Evolutionary conservation across 1,140 invertebrate species (phyloP).

Genomic region (Pachypeltis micranthus): DNA sequence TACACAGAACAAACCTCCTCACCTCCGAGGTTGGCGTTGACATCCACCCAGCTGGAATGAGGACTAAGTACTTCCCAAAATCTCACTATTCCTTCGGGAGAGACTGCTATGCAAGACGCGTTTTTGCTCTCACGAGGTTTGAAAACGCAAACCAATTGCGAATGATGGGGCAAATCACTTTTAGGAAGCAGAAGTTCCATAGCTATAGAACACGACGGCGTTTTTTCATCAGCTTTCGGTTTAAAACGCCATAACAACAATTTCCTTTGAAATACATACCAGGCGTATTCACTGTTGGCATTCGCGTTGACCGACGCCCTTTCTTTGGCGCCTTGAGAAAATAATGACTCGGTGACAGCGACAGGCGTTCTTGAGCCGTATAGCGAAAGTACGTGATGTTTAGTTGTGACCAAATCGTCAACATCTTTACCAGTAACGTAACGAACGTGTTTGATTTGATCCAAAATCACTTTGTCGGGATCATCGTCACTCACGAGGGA

Average conservation of each 20-base stretch:
- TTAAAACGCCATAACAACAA: constrained; percentile 69
- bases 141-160: constrained; percentile 75
- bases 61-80: constrained; percentile 86
- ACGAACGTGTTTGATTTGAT: not conserved
- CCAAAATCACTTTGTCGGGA: not conserved
- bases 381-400: constrained; percentile 51
- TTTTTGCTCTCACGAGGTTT: constrained; percentile 29
- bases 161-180: constrained; percentile 81
- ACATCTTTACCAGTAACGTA: not conserved
- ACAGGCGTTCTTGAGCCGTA: constrained; percentile 72
- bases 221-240: not conserved
- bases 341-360: constrained; percentile 70
- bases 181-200: constrained; percentile 72
- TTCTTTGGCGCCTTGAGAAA: constrained; percentile 41
- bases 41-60: constrained; percentile 72
- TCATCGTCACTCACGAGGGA: not conserved
- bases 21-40: constrained; percentile 63
- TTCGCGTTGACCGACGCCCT: constrained; percentile 48
- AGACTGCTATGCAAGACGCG: constrained; percentile 81
- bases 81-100: constrained; percentile 79
- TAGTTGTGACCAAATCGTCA: not conserved
- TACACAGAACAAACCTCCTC: constrained; percentile 51
- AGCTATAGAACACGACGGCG: not conserved
- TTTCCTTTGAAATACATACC: constrained; percentile 75
- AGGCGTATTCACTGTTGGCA: constrained; percentile 59